Evolutionary conservation across 30 jellyfish, hydroid and myxozoan genomes (phyloP), one percentile per base, ranked within the genome.

Genomic region (Hydractinia echinata): DNA sequence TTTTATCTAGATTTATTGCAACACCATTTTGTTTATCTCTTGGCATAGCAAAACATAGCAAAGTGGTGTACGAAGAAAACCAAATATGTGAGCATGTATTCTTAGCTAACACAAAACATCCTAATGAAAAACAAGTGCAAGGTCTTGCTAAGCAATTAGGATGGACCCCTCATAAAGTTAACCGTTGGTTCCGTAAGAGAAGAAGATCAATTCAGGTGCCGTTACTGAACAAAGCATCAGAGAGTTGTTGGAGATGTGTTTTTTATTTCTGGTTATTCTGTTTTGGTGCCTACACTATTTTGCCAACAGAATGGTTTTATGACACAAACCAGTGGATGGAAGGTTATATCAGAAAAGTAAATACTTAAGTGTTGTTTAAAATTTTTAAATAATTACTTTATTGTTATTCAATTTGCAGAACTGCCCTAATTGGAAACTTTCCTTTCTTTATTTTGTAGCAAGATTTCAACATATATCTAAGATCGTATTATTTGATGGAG

Each of bases 171-270:
- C 78, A 52, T 44, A 88, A 84, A 61, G 99, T 93, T 11, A 69
- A 78, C 52, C 83, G 85, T 10, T 93, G 99, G 99, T 93, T 93
- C 54, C 61, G 83, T 7, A 79, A 95, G 56, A 84, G 96, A 53
- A 72, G 96, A 62, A 85, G 82, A 62, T 61, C 85, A 5, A 51
- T 86, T n/a, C 84, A 93, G 88, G 85, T 83, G 15, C 96, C 96
- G n/a, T 81, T 87, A 13, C 67, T 93, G 89, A 74, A 87, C 50
- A 93, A 93, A 74, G 99, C 99, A 9, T 87, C 99, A 2, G 99
- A 93, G 69, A 82, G 95, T 10, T 87, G 99, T 61, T 93, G 99
- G 99, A 83, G 99, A 68, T 87, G 87, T 70, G 66, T 88, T 16
- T 83, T 93, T 68, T 93, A 93, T 83, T 55, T 87, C 18, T 51